Percentiles rank a stretch among this genome's conserved stretches.
Evolutionary conservation across 2,113 vertebrate genomes (phyloP).

Genomic region (Planiliza haematocheilus): DNA sequence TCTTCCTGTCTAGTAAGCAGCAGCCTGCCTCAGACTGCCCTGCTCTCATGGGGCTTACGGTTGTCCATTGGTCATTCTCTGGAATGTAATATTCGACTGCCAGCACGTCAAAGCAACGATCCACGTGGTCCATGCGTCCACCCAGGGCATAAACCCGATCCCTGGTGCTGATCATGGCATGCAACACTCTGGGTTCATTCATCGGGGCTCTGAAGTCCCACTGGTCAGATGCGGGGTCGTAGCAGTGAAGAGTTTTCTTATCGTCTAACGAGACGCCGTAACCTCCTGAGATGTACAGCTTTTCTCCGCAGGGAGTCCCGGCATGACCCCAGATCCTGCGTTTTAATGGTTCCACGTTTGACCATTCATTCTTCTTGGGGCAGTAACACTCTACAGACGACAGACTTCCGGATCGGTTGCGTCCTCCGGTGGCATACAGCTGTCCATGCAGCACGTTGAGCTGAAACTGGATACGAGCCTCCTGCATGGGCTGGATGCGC

Average conservation of each 20-base stretch:
- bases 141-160: constrained; percentile 90
- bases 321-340: constrained; percentile 97
- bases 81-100: constrained; percentile 94
- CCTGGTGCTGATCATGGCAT: constrained; percentile 88
- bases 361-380: constrained; percentile 93
- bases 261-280: constrained; percentile 96
- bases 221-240: constrained; percentile 86
- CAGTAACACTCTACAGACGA: constrained; percentile 95
- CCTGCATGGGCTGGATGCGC: constrained; percentile 93
- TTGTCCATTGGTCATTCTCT: constrained; percentile 94
- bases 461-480: constrained; percentile 97
- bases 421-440: constrained; percentile 94
- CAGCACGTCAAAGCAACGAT: constrained; percentile 95
- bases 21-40: constrained; percentile 97
- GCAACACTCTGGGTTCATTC: constrained; percentile 94
- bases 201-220: constrained; percentile 94
- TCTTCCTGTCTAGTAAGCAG: constrained; percentile 90
- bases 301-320: constrained; percentile 85
- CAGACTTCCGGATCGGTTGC: constrained; percentile 94
- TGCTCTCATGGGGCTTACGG: constrained; percentile 91
- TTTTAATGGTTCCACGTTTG: constrained; percentile 89
- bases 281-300: constrained; percentile 92
- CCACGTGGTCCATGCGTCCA: constrained; percentile 96
- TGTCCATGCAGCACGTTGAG: constrained; percentile 87
- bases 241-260: constrained; percentile 94